A percentile compares a stretch with the other conserved stretches of the same genome.
Conservation (phyloP, 2,113 vertebrate genomes). For the Xiphophorus hellerii region DNA sequence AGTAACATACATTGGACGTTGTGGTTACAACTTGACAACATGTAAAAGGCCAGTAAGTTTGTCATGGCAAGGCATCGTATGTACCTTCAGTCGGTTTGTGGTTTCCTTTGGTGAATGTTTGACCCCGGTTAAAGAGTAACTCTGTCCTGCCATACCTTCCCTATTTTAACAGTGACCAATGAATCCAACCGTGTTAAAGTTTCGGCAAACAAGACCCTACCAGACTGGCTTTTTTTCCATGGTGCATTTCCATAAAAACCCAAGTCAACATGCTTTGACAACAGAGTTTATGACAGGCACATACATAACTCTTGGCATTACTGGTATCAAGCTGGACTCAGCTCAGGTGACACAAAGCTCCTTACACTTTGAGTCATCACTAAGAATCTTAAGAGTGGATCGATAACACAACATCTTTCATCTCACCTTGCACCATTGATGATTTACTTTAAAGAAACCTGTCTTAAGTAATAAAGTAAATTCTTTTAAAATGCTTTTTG, state of each 20-base stretch:
- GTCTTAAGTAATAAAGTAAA: no score
- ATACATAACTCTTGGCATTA: not conserved
- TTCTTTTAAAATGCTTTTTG: no score
- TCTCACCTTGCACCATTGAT: no score
- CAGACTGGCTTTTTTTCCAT: not conserved
- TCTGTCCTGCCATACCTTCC: not conserved
- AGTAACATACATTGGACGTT: not conserved
- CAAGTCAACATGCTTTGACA: not conserved
- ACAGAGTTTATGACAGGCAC: not conserved
- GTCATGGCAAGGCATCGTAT: not conserved
- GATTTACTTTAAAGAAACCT: no score
- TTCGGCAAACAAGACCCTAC: not conserved
- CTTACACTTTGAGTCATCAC: no score
- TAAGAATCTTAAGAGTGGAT: no score
- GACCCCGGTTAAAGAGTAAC: slow-evolving; percentile 51
- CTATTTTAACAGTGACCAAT: not conserved
- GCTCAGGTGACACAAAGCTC: no score
- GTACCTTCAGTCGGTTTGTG: not conserved
- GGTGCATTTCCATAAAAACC: not conserved
- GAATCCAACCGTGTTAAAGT: not conserved
- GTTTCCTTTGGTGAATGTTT: slow-evolving; percentile 34
- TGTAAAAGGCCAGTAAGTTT: not conserved
- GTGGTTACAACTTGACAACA: not conserved
- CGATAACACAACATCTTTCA: no score
- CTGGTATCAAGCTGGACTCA: no score